A percentile compares a stretch with the other conserved stretches of the same genome.
These are phyloP conservation scores for Coptotermes formosanus DNA, from an alignment of 1,140 invertebrate species.

Conservation along the genomic window DNA sequence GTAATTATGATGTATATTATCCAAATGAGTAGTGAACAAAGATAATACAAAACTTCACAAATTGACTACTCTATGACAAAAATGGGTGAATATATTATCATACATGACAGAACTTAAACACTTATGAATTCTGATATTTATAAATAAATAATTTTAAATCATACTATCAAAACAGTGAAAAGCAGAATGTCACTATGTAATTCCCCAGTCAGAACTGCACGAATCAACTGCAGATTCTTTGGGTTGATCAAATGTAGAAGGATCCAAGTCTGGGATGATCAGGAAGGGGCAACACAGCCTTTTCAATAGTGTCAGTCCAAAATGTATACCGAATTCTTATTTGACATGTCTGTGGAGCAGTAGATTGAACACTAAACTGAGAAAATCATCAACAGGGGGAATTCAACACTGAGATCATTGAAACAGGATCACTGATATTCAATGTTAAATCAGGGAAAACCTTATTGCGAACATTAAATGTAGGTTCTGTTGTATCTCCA, in stretches of 20 bases:
- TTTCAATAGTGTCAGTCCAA: too few species aligned
- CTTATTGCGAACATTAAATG: too few species aligned
- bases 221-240: background rate
- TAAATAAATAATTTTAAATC: background rate
- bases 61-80: slow-evolving; percentile 9
- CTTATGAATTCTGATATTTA: background rate
- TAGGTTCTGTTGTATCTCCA: too few species aligned
- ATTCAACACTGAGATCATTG: too few species aligned
- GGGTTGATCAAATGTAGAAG: background rate
- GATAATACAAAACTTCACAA: slow-evolving; percentile 19
- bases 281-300: too few species aligned
- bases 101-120: background rate
- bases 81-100: background rate
- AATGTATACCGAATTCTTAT: too few species aligned
- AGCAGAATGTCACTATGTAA: background rate
- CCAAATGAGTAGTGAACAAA: slow-evolving; percentile 11
- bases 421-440: too few species aligned
- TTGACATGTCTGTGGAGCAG: too few species aligned
- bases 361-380: too few species aligned
- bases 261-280: too few species aligned
- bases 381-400: too few species aligned
- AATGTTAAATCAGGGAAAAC: too few species aligned
- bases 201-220: background rate
- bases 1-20: slow-evolving; percentile 13
- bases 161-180: background rate